Evolutionary conservation across 1,140 invertebrate genomes (phyloP).

Genomic region (Brachionus koreanus): DNA sequence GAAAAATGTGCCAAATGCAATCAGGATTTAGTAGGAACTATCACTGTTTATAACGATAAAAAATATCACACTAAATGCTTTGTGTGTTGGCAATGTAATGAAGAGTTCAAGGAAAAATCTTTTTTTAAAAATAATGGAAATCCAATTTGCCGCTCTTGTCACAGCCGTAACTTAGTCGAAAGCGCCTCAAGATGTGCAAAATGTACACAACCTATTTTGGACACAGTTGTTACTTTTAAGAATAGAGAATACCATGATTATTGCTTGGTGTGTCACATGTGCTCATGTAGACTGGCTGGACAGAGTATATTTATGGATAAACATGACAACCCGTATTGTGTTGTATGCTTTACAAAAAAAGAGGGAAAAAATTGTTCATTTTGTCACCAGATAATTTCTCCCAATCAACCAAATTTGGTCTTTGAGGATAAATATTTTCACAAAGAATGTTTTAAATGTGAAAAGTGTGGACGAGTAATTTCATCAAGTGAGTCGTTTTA

Average conservation of each 20-base stretch:
- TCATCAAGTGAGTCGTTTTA: conserved; percentile 42
- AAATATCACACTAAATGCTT: conserved; percentile 43
- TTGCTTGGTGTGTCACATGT: conserved; percentile 22
- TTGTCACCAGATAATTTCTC: conserved; percentile 1
- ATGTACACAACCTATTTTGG: conserved; percentile 28
- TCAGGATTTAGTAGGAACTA: neutral
- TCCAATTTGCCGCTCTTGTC: conserved; percentile 21
- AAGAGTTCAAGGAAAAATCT: conserved; percentile 34
- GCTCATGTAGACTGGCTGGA: neutral
- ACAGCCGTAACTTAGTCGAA: conserved; percentile 28
- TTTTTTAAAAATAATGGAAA: conserved; percentile 35
- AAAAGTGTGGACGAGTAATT: neutral
- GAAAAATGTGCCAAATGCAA: conserved; percentile 21
- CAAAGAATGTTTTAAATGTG: conserved; percentile 35
- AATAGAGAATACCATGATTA: conserved; percentile 30
- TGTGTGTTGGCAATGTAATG: conserved; percentile 30
- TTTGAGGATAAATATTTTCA: conserved; percentile 41
- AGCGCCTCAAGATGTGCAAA: conserved; percentile 16
- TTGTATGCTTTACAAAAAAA: conserved; percentile 21
- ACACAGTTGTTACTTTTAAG: conserved; percentile 36
- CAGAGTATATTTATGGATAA: conserved; percentile 29
- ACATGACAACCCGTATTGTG: neutral
- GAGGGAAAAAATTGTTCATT: conserved; percentile 27
- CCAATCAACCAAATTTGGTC: conserved; percentile 29
- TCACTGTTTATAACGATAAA: conserved; percentile 14